Evolutionary conservation across 2,888 invertebrate species (phyloP), one percentile per base, ranked within the genome.

Genomic region (Steromphala cineraria): DNA sequence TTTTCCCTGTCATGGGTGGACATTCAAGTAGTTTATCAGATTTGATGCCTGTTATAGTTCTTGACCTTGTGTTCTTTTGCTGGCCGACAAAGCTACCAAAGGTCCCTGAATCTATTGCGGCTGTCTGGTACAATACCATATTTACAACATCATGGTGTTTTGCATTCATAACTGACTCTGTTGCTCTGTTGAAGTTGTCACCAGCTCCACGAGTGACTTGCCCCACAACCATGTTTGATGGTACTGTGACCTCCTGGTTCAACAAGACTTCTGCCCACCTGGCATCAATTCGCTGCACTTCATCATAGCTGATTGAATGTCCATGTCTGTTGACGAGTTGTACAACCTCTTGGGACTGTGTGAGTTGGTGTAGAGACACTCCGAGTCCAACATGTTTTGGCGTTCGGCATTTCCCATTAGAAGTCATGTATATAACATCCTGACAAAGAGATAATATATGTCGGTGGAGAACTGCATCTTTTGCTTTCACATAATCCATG

Each of bases 61-160:
- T 19, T 15, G 24, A 67, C 24, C 67, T 19, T 67, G 24, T 24
- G 21, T 15, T 24, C 28, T 67, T 24, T 19, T 0, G 1, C 8
- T 24, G 15, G 15, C 3, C 4, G 21, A 24, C 15, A 67, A 67
- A 8, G 28, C 24, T 15, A 19, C 19, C 36, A 52, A 67, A 81
- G 56, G 0, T 28, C 1, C 53, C 55, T 21, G 53, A 53, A 15
- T 1, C n/a, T 17, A 15, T 8, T 24, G 24, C 13, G 76, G 46
- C 53, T 15, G 77, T 21, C 40, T 82, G 82, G 55, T 80, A 82
- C 24, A 82, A 55, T 17, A 82, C 82, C 82, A 82, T 80, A 53
- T 80, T 80, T 10, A 75, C 80, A 21, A 75, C 55, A 56, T 75
- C 75, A 17, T 36, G 56, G 3, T 80, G 82, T 67, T 55, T 67